These are phyloP conservation scores for Acrocephalus scirpaceus DNA, from an alignment of 2,797 vertebrate species.

Conservation along the genomic window DNA sequence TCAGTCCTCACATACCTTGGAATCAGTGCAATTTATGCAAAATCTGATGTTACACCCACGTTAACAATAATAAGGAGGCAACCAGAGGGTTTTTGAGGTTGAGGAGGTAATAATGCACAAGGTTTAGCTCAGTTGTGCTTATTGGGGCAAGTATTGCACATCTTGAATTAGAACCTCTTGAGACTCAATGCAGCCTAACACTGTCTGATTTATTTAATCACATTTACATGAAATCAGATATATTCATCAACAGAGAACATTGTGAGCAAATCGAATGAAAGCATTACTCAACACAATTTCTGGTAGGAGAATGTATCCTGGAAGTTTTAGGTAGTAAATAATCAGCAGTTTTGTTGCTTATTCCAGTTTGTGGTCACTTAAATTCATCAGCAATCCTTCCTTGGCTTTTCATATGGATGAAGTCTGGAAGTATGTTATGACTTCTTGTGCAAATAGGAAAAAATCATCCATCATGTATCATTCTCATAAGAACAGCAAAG, in stretches of 20 bases:
- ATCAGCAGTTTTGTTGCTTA: background rate
- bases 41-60: background rate
- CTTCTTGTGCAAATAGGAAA: background rate
- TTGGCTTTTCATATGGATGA: background rate
- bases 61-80: background rate
- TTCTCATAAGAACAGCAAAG: background rate
- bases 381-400: background rate
- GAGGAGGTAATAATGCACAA: background rate
- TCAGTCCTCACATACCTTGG: background rate
- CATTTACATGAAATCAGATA: constrained; percentile 32
- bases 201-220: constrained; percentile 59
- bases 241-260: constrained; percentile 2
- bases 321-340: background rate
- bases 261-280: background rate
- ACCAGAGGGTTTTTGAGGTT: background rate
- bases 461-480: background rate
- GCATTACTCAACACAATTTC: constrained; percentile 4
- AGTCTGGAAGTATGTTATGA: background rate
- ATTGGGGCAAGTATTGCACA: constrained; percentile 10
- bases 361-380: background rate
- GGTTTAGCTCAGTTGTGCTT: constrained; percentile 16
- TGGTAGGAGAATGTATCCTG: background rate
- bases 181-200: background rate
- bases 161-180: constrained; percentile 41
- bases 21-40: background rate